Conservation (phyloP, 2,888 invertebrate genomes). For the Serrognathus titanus region DNA sequence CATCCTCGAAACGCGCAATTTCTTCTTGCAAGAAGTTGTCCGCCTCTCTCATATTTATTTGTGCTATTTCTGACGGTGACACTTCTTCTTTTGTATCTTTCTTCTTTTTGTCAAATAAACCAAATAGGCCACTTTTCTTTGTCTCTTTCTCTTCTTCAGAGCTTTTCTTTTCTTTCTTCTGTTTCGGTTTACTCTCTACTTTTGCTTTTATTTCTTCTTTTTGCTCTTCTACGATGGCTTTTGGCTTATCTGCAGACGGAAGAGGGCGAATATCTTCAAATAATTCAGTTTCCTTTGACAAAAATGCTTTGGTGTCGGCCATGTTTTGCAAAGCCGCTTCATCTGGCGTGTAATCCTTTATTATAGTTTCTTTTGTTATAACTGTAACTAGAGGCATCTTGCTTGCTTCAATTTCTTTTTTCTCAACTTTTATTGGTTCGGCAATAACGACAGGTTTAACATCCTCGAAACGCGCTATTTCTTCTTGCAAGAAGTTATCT, state of each 20-base stretch:
- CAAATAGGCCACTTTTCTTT: constrained; percentile 14
- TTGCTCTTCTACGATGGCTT: background rate
- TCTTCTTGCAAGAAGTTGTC: constrained; percentile 23
- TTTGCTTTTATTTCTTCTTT: constrained; percentile 1
- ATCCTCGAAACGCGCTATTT: constrained; percentile 20
- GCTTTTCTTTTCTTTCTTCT: background rate
- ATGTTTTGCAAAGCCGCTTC: constrained; percentile 32
- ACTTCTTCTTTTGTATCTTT: constrained; percentile 15
- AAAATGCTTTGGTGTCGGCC: constrained; percentile 33
- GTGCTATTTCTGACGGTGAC: background rate
- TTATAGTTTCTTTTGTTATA: background rate
- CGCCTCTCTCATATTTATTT: constrained; percentile 2
- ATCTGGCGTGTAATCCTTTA: background rate
- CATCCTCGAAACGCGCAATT: constrained; percentile 21
- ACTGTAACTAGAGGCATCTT: too few species aligned
- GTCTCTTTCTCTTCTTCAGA: constrained; percentile 6
- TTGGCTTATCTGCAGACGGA: constrained; percentile 1
- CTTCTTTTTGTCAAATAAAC: constrained; percentile 7
- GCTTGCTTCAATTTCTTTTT: background rate
- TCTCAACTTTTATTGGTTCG: background rate
- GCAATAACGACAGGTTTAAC: constrained; percentile 5
- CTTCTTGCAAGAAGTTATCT: constrained; percentile 21
- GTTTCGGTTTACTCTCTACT: background rate
- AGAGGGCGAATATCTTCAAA: constrained; percentile 32
- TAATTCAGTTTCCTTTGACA: constrained; percentile 34